phyloP scores from a whole-genome alignment of 92 coral and sea anemone species.

The Nematostella vectensis region DNA sequence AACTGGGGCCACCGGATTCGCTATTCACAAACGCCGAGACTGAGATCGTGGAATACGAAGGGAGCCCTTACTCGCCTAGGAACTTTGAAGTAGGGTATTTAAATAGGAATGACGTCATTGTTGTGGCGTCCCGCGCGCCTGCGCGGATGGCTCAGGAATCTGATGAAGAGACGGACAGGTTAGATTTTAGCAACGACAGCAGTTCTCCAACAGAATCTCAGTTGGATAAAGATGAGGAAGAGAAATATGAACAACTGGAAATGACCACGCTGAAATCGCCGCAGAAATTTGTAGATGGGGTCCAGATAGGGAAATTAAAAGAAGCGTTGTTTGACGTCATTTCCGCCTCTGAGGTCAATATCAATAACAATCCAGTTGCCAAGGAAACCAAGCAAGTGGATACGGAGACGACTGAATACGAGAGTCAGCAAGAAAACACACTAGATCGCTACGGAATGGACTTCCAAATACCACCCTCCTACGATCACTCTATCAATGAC shows the following conservation, averaged over 20 bases:
- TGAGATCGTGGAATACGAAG: constrained; percentile 56
- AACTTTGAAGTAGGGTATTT: constrained; percentile 37
- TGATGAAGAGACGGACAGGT: constrained; percentile 50
- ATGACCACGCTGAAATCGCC: constrained; percentile 40
- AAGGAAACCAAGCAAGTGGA: constrained; percentile 29
- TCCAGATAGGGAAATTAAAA: constrained; percentile 46
- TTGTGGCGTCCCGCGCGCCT: not conserved
- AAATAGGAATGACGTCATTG: constrained; percentile 5
- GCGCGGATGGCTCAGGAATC: not conserved
- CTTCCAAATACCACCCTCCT: constrained; percentile 19
- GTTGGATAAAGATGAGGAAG: constrained; percentile 33
- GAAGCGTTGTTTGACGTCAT: constrained; percentile 66
- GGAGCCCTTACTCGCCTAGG: constrained; percentile 59
- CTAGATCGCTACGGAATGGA: constrained; percentile 19
- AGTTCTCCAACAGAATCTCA: constrained; percentile 35
- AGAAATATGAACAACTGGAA: constrained; percentile 38
- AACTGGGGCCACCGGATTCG: constrained; percentile 57
- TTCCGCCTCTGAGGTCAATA: constrained; percentile 44
- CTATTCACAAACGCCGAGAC: constrained; percentile 51
- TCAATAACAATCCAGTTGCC: constrained; percentile 33
- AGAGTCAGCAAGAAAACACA: constrained; percentile 12
- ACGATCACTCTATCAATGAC: constrained; percentile 8
- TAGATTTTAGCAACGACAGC: constrained; percentile 67
- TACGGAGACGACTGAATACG: constrained; percentile 5
- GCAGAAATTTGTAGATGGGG: constrained; percentile 35